phyloP scores from a whole-genome alignment of 1,140 invertebrate genomes.

The Ganaspis sp. region DNA sequence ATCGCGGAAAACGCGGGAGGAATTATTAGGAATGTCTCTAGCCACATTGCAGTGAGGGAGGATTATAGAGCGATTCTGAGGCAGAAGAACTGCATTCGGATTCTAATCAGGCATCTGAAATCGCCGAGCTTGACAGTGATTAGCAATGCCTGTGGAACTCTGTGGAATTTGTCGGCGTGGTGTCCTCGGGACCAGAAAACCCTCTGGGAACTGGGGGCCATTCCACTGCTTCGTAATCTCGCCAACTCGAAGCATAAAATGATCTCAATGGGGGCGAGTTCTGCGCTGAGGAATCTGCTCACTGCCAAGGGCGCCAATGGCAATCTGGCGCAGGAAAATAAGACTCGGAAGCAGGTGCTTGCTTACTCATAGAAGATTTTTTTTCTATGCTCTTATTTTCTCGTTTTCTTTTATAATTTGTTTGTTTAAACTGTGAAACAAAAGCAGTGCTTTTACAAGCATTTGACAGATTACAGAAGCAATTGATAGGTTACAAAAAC shows the following conservation, averaged over 20 bases:
- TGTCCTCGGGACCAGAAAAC: conserved; percentile 89
- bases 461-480: too few species aligned
- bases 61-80: conserved; percentile 90
- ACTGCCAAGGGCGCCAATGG: conserved; percentile 84
- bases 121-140: conserved; percentile 94
- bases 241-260: conserved; percentile 95
- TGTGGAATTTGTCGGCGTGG: conserved; percentile 94
- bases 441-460: too few species aligned
- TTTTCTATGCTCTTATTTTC: too few species aligned
- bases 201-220: conserved; percentile 91
- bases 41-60: conserved; percentile 91
- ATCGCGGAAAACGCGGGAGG: conserved; percentile 96
- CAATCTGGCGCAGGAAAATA: conserved; percentile 67
- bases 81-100: conserved; percentile 88
- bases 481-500: too few species aligned
- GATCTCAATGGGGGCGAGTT: conserved; percentile 94
- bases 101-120: conserved; percentile 91
- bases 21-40: conserved; percentile 93
- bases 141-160: conserved; percentile 93
- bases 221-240: conserved; percentile 90
- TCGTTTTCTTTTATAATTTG: too few species aligned
- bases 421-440: too few species aligned
- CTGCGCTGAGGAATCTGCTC: conserved; percentile 92
- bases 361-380: too few species aligned
- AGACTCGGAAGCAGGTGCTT: neutral